phyloP scores from a whole-genome alignment of 2,888 invertebrate species.

The Stenurella melanura region DNA sequence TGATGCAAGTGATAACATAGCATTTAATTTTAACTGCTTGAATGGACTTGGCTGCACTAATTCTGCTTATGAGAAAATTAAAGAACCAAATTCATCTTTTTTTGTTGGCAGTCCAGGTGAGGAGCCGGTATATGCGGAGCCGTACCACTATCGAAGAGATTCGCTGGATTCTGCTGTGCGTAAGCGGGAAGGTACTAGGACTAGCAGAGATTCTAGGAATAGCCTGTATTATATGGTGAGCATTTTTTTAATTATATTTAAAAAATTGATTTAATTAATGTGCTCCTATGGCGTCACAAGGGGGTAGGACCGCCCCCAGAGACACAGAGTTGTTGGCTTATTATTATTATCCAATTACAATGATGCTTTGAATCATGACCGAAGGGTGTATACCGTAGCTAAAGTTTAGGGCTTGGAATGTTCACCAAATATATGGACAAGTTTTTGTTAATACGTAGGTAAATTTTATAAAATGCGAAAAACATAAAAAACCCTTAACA shows the following conservation, averaged over 20 bases:
- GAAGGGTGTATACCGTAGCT: no score
- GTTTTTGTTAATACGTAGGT: no score
- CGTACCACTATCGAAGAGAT: slow-evolving; percentile 70
- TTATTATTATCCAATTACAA: no score
- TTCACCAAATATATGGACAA: no score
- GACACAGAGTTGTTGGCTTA: no score
- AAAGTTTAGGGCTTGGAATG: no score
- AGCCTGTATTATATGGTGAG: slow-evolving; percentile 75
- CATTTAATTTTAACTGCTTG: slow-evolving; percentile 70
- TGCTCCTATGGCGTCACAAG: no score
- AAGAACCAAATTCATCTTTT: slow-evolving; percentile 68
- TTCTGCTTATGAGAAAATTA: slow-evolving; percentile 67
- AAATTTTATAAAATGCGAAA: no score
- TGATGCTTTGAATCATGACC: no score
- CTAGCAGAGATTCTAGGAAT: slow-evolving; percentile 62
- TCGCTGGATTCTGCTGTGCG: slow-evolving; percentile 45
- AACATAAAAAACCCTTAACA: no score
- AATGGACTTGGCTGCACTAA: slow-evolving; percentile 69
- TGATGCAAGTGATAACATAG: slow-evolving; percentile 40
- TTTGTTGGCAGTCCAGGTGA: slow-evolving; percentile 68
- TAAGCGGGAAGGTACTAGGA: slow-evolving; percentile 50
- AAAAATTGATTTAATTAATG: not conserved
- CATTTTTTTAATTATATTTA: slow-evolving; percentile 21
- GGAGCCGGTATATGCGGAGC: slow-evolving; percentile 81
- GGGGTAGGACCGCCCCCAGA: no score